Percentiles rank a stretch among this genome's conserved stretches.
Evolutionary conservation across 1,140 invertebrate species (phyloP).

Genomic region (Lasioglossum baleicum): DNA sequence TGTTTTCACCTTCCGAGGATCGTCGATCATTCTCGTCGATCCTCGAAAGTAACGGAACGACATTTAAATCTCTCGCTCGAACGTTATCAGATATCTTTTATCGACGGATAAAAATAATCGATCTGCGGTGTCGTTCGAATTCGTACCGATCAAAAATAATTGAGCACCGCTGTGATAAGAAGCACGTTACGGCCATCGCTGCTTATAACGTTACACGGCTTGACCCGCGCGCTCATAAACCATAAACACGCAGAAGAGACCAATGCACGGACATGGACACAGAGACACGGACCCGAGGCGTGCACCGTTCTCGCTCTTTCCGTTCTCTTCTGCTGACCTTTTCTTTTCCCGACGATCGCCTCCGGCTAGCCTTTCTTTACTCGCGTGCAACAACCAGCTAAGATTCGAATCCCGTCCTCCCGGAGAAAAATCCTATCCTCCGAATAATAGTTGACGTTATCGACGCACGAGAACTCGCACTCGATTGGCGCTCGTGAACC

Average conservation of each 20-base stretch:
- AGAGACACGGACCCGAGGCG: neutral
- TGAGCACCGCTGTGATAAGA: conserved; percentile 71
- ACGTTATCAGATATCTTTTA: neutral
- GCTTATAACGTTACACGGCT: conserved; percentile 58
- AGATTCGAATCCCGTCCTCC: neutral
- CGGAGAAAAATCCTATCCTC: neutral
- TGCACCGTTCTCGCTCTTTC: neutral
- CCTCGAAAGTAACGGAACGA: too few species aligned
- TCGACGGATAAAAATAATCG: too few species aligned
- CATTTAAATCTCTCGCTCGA: too few species aligned
- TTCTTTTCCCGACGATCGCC: neutral
- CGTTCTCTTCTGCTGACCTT: conserved; percentile 15
- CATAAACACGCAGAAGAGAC: conserved; percentile 21
- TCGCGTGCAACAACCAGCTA: neutral
- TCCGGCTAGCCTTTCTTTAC: conserved; percentile 5
- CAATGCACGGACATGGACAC: neutral
- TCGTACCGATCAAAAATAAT: conserved; percentile 21
- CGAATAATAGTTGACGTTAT: neutral
- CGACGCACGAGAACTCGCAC: neutral
- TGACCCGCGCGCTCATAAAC: conserved; percentile 44
- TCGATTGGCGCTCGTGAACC: neutral
- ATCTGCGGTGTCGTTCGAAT: neutral
- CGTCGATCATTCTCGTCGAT: neutral
- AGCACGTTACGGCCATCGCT: conserved; percentile 43
- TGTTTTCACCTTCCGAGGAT: conserved; percentile 6